Evolutionary conservation across 1,140 invertebrate species (phyloP), one percentile per base, ranked within the genome.

Genomic region (Anastrepha ludens): DNA sequence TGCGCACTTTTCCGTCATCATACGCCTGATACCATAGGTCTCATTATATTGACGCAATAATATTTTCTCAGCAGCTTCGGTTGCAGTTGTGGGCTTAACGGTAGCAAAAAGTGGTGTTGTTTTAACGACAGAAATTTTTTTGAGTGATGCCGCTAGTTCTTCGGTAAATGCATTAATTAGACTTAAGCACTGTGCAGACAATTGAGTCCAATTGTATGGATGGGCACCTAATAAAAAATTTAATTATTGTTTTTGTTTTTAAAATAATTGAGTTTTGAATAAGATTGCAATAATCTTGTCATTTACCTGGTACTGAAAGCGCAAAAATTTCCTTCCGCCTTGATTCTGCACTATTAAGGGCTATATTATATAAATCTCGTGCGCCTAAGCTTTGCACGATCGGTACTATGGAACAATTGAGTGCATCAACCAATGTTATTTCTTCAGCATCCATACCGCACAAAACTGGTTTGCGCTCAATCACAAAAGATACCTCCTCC

Each of bases 141-240:
- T 92, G 90, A 94, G 94, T 15, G 95, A 94, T 74, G 93, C 93
- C 44, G 94, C 95, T 2, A 97, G 90, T 65, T 96, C 94, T 2
- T 94, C 94, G 0, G 94, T 94, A 90, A 96, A 97, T 78, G 94
- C 93, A 87, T 94, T 95, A 1, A 97, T 93, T 0, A 95, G 91
- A 58, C 90, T 91, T 3, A 96, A 89, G 90, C 95, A 95, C 89
- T 94, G 94, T 89, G 95, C 94, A 13, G 96, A 93, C 5, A 97
- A 91, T 87, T 94, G 94, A 89, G 96, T 97, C 97, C 97, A 97
- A 89, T 96, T 97, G 88, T 96, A 96, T 2, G 97, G 96, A 93
- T 97, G 96, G 81, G 96, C 96, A 44, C 96, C 88, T 88, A 41
- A 59, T 86, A 8, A 87, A n/a, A 60, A n/a, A n/a, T 20, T 41